These are phyloP conservation scores for Cassiopea andromeda DNA, from an alignment of 30 jellyfish, hydroid and myxozoan species.

Conservation along the genomic window DNA sequence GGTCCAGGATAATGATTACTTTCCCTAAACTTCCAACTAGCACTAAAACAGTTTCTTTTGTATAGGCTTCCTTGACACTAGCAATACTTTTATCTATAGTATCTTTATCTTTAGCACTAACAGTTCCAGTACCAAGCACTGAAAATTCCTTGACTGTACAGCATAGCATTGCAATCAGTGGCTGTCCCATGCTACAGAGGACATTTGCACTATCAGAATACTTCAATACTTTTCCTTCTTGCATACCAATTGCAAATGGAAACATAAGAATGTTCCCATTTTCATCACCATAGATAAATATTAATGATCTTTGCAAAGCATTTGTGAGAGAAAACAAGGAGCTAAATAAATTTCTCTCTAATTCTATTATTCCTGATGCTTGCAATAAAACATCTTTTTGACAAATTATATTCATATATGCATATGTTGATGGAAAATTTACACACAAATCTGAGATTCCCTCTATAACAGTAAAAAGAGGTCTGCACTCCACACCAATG, in stretches of 20 bases:
- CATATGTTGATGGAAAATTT: background rate
- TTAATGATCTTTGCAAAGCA: background rate
- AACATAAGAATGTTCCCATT: background rate
- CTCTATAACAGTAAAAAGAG: background rate
- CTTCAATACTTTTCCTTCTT: background rate
- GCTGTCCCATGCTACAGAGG: slow-evolving; percentile 8
- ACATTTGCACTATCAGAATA: background rate
- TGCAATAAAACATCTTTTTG: background rate
- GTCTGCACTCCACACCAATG: background rate
- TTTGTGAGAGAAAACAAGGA: background rate
- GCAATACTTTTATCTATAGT: background rate
- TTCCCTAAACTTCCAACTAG: slow-evolving; percentile 15
- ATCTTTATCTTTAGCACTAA: background rate
- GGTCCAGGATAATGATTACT: background rate
- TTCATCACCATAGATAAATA: background rate
- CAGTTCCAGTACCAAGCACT: background rate
- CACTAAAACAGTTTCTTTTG: slow-evolving; percentile 8
- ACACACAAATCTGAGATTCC: background rate
- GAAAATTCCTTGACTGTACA: background rate
- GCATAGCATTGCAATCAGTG: background rate
- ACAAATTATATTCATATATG: background rate
- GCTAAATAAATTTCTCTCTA: slow-evolving; percentile 2
- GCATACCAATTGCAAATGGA: background rate
- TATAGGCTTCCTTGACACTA: background rate
- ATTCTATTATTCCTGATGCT: background rate